A percentile compares a stretch with the other conserved stretches of the same genome.
Conservation (phyloP, 2,888 invertebrate species). For the Drosophila kokeensis region DNA sequence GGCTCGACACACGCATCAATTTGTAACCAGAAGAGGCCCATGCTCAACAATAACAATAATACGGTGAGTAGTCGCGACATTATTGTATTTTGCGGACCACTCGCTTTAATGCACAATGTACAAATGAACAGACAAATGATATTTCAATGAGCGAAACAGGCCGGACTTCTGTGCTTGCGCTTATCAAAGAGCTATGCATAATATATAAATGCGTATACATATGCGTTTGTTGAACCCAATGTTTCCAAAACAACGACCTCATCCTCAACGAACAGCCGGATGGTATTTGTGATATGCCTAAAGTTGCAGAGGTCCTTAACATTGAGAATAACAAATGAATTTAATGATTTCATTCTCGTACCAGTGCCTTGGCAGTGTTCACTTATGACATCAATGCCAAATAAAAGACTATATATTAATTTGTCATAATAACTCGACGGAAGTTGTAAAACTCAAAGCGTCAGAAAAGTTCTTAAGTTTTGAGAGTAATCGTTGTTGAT, state of each 20-base stretch:
- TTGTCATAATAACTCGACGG: background rate
- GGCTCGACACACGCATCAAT: conserved; percentile 70
- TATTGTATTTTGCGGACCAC: conserved; percentile 27
- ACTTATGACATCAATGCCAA: conserved; percentile 1
- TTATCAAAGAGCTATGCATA: conserved; percentile 34
- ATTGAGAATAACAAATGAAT: conserved; percentile 50
- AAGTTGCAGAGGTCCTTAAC: conserved; percentile 63
- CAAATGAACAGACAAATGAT: conserved; percentile 59
- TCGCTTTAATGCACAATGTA: conserved; percentile 49
- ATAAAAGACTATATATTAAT: background rate
- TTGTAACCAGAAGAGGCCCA: conserved; percentile 12
- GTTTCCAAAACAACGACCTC: conserved; percentile 48
- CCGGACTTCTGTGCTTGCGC: conserved; percentile 46
- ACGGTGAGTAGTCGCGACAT: conserved; percentile 54
- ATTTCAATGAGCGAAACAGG: conserved; percentile 28
- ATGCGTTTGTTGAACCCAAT: conserved; percentile 85
- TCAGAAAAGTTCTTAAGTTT: background rate
- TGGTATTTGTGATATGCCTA: conserved; percentile 48
- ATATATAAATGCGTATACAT: conserved; percentile 1
- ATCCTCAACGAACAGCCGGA: conserved; percentile 37
- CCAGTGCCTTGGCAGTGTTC: background rate
- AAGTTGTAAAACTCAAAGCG: background rate
- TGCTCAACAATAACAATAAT: conserved; percentile 20
- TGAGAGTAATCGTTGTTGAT: background rate
- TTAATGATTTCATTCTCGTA: conserved; percentile 36